phyloP scores from a whole-genome alignment of 2,797 vertebrate genomes.

The Gymnoscopelus microlampas region DNA sequence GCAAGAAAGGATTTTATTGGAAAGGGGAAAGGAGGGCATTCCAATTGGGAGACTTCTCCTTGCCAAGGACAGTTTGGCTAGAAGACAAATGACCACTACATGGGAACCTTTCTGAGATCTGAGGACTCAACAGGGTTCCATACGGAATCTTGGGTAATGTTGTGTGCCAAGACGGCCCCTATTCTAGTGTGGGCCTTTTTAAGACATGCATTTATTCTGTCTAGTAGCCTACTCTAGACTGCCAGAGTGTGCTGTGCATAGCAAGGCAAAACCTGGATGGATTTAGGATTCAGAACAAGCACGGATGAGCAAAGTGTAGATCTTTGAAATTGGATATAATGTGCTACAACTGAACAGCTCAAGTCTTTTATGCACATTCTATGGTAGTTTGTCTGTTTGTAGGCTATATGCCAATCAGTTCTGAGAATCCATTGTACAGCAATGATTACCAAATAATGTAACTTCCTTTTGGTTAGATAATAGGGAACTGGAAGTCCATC shows the following conservation, averaged over 20 bases:
- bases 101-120: slow-evolving; percentile 64
- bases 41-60: slow-evolving; percentile 43
- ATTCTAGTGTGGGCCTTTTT: slow-evolving; percentile 35
- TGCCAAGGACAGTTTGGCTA: slow-evolving; percentile 49
- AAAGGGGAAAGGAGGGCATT: slow-evolving; percentile 24
- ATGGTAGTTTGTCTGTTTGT: background rate
- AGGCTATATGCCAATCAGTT: background rate
- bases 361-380: background rate
- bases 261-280: too few relatives aligned
- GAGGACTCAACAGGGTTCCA: slow-evolving; percentile 44
- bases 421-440: slow-evolving; percentile 15
- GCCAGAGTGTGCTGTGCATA: too few relatives aligned
- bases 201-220: slow-evolving; percentile 33
- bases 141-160: slow-evolving; percentile 60
- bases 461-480: slow-evolving; percentile 58
- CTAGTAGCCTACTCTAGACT: background rate
- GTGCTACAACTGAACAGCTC: background rate
- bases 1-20: slow-evolving; percentile 19
- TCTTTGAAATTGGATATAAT: background rate
- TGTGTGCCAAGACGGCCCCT: slow-evolving; percentile 53
- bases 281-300: slow-evolving; percentile 11
- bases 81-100: slow-evolving; percentile 65
- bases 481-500: slow-evolving; percentile 63
- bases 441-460: slow-evolving; percentile 55
- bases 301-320: background rate